Percentiles rank a stretch among this genome's conserved stretches.
Conservation (phyloP, 2,888 invertebrate species). For the Nasonia oneida region DNA sequence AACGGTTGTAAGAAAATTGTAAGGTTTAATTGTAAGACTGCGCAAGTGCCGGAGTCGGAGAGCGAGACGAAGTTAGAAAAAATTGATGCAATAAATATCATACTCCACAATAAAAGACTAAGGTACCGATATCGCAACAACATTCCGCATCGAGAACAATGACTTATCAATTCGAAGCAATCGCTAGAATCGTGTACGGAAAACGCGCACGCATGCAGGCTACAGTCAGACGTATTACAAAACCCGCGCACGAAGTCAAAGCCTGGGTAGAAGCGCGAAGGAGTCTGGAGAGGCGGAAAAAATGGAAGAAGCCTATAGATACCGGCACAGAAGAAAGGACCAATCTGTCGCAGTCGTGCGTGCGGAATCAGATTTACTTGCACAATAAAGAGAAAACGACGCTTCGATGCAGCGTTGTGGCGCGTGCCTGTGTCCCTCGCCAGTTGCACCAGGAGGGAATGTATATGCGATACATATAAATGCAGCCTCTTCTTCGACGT, state of each 20-base stretch:
- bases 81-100: too few species aligned
- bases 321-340: constrained; percentile 10
- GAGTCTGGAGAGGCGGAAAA: not conserved
- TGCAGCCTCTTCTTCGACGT: not conserved
- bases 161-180: not conserved
- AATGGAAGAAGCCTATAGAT: not conserved
- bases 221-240: not conserved
- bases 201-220: not conserved
- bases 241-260: not conserved
- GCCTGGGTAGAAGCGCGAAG: not conserved
- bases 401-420: constrained; percentile 16
- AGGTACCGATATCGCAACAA: not conserved
- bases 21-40: constrained; percentile 40
- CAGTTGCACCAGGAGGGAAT: not conserved
- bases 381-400: constrained; percentile 50
- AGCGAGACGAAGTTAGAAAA: not conserved
- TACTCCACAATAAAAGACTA: too few species aligned
- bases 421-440: constrained; percentile 6
- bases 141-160: not conserved
- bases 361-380: constrained; percentile 52
- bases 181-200: not conserved
- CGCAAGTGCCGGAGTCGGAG: not conserved
- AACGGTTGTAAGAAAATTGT: not conserved
- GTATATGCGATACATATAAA: not conserved
- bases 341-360: constrained; percentile 55